Evolutionary conservation across 1,140 invertebrate genomes (phyloP).

Genomic region (Zaprionus ghesquierei): DNA sequence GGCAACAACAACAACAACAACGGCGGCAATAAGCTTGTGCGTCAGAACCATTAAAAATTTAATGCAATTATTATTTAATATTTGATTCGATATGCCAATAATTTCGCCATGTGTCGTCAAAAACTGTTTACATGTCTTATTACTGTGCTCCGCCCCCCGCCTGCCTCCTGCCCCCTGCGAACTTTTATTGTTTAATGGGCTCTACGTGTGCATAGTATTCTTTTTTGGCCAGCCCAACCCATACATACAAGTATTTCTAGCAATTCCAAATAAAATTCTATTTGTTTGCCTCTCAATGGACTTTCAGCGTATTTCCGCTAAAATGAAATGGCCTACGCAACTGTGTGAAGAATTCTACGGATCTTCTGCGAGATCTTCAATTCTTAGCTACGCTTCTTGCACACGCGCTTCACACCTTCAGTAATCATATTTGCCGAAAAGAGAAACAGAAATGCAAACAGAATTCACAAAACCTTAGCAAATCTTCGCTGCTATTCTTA

Average conservation of each 20-base stretch:
- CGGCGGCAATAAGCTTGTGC: constrained; percentile 8
- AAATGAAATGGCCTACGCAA: too few species aligned
- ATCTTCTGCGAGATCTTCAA: neutral
- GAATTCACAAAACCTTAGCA: neutral
- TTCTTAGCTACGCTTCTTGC: neutral
- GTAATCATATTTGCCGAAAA: neutral
- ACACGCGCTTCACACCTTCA: neutral
- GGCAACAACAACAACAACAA: neutral
- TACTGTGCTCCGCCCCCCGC: neutral
- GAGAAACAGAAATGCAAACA: neutral
- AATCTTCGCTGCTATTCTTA: neutral
- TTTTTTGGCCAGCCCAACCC: neutral
- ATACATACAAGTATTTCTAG: neutral
- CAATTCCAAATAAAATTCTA: neutral
- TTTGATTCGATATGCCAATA: neutral
- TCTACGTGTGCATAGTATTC: constrained; percentile 12
- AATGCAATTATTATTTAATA: constrained; percentile 16
- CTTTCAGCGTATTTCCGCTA: neutral
- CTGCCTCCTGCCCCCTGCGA: neutral
- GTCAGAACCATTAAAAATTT: constrained; percentile 49
- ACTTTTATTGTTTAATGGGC: constrained; percentile 5
- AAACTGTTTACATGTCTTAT: constrained; percentile 15
- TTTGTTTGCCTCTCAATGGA: neutral
- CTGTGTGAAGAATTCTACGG: neutral
- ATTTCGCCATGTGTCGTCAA: neutral